These are phyloP conservation scores for Ammodytes marinus DNA, from an alignment of 2,113 vertebrate genomes.

Conservation along the genomic window DNA sequence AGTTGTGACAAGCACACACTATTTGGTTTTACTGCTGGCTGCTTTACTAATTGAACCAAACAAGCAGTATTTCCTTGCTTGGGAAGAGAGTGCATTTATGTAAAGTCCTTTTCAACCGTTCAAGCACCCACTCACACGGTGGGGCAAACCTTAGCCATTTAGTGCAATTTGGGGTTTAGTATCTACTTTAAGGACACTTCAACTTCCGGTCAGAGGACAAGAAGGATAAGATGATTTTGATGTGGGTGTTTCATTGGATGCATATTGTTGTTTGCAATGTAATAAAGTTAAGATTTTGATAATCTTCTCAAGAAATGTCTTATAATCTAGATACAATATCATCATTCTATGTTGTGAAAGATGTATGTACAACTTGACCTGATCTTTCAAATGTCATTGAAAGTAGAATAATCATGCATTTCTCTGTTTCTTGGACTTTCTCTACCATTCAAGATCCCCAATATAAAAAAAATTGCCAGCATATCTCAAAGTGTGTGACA, in stretches of 20 bases:
- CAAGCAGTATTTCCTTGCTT: constrained; percentile 1
- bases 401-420: background rate
- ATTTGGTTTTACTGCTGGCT: background rate
- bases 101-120: background rate
- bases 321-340: background rate
- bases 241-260: background rate
- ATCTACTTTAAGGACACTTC: constrained; percentile 3
- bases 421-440: background rate
- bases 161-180: background rate
- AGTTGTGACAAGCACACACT: background rate
- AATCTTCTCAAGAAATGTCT: background rate
- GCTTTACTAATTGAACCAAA: background rate
- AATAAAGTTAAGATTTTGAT: background rate
- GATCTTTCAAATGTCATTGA: background rate
- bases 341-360: background rate
- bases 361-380: background rate
- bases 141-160: background rate
- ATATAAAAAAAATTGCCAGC: background rate
- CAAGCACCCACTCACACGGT: too few relatives aligned
- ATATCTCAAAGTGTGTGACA: background rate
- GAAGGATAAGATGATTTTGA: too few relatives aligned
- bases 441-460: background rate
- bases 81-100: background rate
- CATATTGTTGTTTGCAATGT: background rate
- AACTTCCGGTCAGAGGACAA: background rate